Evolutionary conservation across 2,797 vertebrate species (phyloP), one percentile per base, ranked within the genome.

Genomic region (Acipenser oxyrinchus): DNA sequence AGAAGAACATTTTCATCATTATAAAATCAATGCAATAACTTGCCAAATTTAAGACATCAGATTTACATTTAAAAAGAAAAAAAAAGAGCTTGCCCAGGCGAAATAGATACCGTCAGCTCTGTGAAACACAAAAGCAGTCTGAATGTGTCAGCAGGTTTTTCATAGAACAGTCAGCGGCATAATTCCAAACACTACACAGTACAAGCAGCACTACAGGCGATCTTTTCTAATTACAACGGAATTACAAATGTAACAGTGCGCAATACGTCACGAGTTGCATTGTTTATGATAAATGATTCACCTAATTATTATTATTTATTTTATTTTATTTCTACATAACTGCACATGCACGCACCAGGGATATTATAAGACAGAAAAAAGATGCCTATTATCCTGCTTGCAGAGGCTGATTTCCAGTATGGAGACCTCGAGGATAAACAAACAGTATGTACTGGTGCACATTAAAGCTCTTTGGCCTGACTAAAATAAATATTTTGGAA

Each of bases 71-170:
- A 66, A 60, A 61, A 10, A 50, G 11, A 18, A 49, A 7, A 37
- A 10, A 62, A 52, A 53, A 63, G 48, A 8, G 51, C 11, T 63
- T 23, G 13, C 23, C n/a, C 51, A 4, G 12, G 52, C 61, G 12
- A 15, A 55, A 55, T 49, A 51, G 10, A 11, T 15, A 37, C 6
- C 37, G 50, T 57, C 37, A 51, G 11, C 11, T 63, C 60, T 37
- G 64, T 13, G 48, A 52, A 72, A 76, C 80, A 84, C 82, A 84
- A 84, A 79, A 74, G 49, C 66, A 48, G 67, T 77, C 67, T 79
- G 81, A 66, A 76, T 79, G 81, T 86, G 82, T 84, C 85, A 86
- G 83, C 83, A 80, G 76, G 75, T 90, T 90, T 86, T 76, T 71
- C 77, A 73, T 71, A 71, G 74, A 63, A 74, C 81, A 81, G 12